Base-by-base conservation (phyloP, 2,113 vertebrate species). In the Plestiodon gilberti region DNA sequence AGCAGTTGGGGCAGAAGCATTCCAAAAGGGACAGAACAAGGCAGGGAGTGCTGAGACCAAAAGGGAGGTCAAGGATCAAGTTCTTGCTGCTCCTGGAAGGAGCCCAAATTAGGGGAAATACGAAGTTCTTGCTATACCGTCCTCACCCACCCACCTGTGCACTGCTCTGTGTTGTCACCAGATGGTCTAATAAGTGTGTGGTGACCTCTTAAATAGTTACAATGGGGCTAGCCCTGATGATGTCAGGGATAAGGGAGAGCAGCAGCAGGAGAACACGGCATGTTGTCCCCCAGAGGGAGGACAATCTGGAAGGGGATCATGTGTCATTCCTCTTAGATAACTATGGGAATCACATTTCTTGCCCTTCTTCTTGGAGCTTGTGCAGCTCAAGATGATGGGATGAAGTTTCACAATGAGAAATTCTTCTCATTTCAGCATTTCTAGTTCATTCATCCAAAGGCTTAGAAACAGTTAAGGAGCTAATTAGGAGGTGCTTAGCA, bases 161-260 rank as follows among this genome's bases (percentile, higher is more conserved):
- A 74, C 57, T 90, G 43, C 73, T 65, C 30, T 64, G 11, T 75
- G 38, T 91, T 83, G 20, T 61, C 38, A 83, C 88, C 94, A 94
- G 92, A 94, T 94, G 93, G 93, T 91, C 75, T 67, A 74, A 1
- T 35, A 0, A 0, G 67, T 78, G 89, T 93, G 83, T 80, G 85
- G 62, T 94, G 91, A 95, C 91, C 88, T 93, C 92, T 85, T 0
- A 0, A 62, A 33, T 20, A 23, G 80, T 84, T 91, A 71, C 82
- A 48, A 75, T 89, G 82, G 89, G 88, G 82, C 92, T 22, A 73
- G 11, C 33, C 62, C 2, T 57, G 84, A 91, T 89, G 87, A 65
- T 52, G n/a, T 83, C 33, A 73, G 61, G 75, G 71, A 57, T 13
- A 76, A 48, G 55, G 15, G 13, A 62, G 40, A 48, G 55, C 38